Conservation (phyloP, 2,888 invertebrate genomes). For the Drosophila melanosoma region DNA sequence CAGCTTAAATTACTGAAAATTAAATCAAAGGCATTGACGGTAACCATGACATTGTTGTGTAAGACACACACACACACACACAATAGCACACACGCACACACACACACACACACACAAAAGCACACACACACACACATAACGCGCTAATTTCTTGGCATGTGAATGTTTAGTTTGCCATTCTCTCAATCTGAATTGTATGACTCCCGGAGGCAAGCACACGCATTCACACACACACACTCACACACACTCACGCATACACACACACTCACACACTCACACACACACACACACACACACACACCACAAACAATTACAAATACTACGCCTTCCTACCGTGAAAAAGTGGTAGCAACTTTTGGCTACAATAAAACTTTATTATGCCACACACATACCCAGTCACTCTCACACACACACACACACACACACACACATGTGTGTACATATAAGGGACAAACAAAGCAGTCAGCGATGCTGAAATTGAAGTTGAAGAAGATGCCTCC, state of each 20-base stretch:
- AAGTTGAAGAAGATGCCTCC: constrained; percentile 53
- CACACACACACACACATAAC: constrained; percentile 18
- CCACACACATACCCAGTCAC: constrained; percentile 69
- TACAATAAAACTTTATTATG: constrained; percentile 80
- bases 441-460: constrained; percentile 52
- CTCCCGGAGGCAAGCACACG: constrained; percentile 27
- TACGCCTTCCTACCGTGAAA: constrained; percentile 54
- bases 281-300: constrained; percentile 14
- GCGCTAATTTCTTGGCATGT: constrained; percentile 72
- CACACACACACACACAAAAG: constrained; percentile 6
- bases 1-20: constrained; percentile 34
- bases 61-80: constrained; percentile 2
- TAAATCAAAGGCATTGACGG: constrained; percentile 58
- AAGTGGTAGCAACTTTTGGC: constrained; percentile 78
- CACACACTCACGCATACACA: constrained; percentile 24
- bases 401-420: constrained; percentile 24
- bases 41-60: constrained; percentile 71
- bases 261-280: not conserved
- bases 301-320: constrained; percentile 61
- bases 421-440: constrained; percentile 18
- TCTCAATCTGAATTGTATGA: constrained; percentile 11
- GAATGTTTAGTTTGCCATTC: constrained; percentile 63
- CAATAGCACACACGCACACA: not conserved
- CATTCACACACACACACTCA: constrained; percentile 7
- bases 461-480: constrained; percentile 52